Evolutionary conservation across 2,888 invertebrate species (phyloP), one percentile per base, ranked within the genome.

Genomic region (Biston betularia): DNA sequence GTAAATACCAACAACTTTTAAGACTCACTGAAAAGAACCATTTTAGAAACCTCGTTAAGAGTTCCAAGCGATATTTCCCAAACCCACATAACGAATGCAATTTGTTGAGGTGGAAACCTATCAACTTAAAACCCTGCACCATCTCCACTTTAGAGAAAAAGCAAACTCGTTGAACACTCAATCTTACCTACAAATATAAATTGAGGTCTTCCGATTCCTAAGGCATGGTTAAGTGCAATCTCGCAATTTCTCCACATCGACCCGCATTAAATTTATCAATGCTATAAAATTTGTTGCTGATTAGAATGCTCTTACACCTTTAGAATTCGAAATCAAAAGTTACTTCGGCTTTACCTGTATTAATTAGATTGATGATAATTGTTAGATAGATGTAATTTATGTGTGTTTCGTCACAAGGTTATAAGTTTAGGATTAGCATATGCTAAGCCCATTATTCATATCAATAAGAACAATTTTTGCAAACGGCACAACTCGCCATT

Each of bases 251-350:
- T 73, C 64, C 55, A 58, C 60, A 63, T 63, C 35, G 38, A 9
- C 73, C 71, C 67, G 74, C 71, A 71, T 80, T 77, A 62, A 69
- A 76, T 71, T 70, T 69, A 67, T 69, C 62, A 74, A 74, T 79
- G 73, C 68, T 73, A 75, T 78, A 74, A 76, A 74, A 70, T 77
- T 79, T 82, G 75, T 76, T 77, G 80, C 76, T 80, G 79, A 80
- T 82, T 82, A 81, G 77, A 79, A 79, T 73, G 68, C 72, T 48
- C 53, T 35, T 54, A 46, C 12, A 49, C 42, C 44, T 42, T 15
- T 34, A 12, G 9, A 53, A 40, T 48, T 54, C 6, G 6, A 6
- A 9, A 38, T 58, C 8, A 48, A 34, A 50, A n/a, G 34, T 49
- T 33, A 12, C 40, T 24, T 24, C 24, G 24, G 3, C 24, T 24